Base-by-base conservation (phyloP, 1,140 invertebrate species). In the Drosophila willistoni region DNA sequence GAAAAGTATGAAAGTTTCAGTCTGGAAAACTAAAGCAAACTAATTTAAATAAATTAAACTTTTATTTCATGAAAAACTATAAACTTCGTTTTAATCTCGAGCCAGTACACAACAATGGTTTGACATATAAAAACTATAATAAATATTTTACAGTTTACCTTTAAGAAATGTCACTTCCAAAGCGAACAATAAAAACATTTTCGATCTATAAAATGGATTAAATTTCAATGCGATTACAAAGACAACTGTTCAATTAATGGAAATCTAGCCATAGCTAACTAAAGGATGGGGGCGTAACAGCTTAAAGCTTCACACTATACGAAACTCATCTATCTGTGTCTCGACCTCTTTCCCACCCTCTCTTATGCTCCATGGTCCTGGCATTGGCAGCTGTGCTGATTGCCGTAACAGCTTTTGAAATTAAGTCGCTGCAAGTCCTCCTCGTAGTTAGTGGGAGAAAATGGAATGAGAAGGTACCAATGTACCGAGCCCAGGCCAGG, bases 401-500 rank as follows among this genome's bases (percentile, higher is more conserved):
- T 87, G 83, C 68, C 71, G 81, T 81, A 87, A 84, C 80, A 87
- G 86, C 84, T 84, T 87, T 90, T 89, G 73, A 84, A 87, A 87
- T 89, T 74, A 87, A 87, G 85, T 89, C 74, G 77, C 80, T 80
- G 84, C 73, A 62, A 83, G 80, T 67, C 55, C 67, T 61, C 55
- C 44, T 19, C 60, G 39, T 51, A 64, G 66, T 36, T 41, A 17
- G n/a, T 57, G 29, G 10, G 64, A 36, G 14, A 71, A 77, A 67
- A 71, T 39, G 47, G 47, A 77, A 71, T 62, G 67, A 60, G 73
- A 17, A 44, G 12, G 13, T n/a, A 41, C n/a, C 17, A 34, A 61
- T 19, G 29, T 56, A 22, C 12, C 62, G 13, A 71, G 73, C 71
- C 39, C 64, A 33, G 44, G 42, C 63, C 34, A 42, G 59, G 57